Base-by-base conservation (phyloP, 2,888 invertebrate species). In the Orthosia cruda region DNA sequence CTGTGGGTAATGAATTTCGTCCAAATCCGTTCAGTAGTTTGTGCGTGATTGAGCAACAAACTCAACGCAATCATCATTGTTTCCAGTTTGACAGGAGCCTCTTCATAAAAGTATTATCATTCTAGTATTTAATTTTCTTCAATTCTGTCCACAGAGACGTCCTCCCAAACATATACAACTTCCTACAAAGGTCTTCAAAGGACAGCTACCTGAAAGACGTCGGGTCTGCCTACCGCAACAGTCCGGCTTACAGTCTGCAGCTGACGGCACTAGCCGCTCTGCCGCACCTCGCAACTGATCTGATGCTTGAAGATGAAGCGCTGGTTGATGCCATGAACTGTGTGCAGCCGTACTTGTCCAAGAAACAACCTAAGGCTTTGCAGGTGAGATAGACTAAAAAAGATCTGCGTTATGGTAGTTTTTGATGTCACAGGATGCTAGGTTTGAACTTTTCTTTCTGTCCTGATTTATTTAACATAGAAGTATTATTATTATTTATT, bases 131-230 rank as follows among this genome's bases (percentile, higher is more conserved):
- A 40, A 40, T 40, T 40, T 40, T 9, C 7, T 15, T n/a, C 40
- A 63, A 62, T 12, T 18, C 40, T 40, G 40, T 40, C 69, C 57
- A 23, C 92, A 98, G 98, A 78, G 97, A 98, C 87, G 97, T 98
- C 0, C 93, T 98, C 23, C 98, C 98, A 0, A 94, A 96, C 68
- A 89, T 98, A 12, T 97, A 97, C 86, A 90, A 93, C 68, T 97
- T 97, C 88, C 94, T 98, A 5, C 89, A 87, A 45, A 94, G 94
- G 65, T 95, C 97, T 0, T 92, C 97, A 0, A 88, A 91, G 26
- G 97, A 97, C 81, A 98, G 98, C 90, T 95, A 95, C 79, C 94
- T 97, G 74, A 97, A 97, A 89, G 97, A 97, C 90, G 92, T 92
- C 9, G 97, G 97, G 2, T 94, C 97, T 0, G 92, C 97, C 15